phyloP scores from a whole-genome alignment of 2,113 vertebrate genomes.

The Myodes glareolus region DNA sequence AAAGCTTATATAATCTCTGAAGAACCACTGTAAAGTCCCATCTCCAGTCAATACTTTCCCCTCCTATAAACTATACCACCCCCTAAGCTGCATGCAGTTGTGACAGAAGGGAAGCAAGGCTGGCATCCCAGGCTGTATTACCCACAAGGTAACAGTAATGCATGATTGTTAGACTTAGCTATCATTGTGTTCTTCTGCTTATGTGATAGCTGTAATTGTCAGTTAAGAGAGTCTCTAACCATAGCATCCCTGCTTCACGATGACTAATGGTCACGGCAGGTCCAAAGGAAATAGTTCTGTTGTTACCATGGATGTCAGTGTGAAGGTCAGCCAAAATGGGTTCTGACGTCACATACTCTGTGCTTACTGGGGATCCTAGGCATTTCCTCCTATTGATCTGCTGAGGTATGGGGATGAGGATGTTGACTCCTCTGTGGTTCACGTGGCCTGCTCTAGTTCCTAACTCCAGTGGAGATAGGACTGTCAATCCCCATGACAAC shows the following conservation, averaged over 20 bases:
- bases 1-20: background rate
- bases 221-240: background rate
- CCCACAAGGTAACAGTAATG: background rate
- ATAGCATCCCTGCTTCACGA: background rate
- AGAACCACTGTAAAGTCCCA: background rate
- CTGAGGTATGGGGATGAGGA: background rate
- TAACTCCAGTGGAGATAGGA: background rate
- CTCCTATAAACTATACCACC: background rate
- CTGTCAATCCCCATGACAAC: background rate
- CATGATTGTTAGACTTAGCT: background rate
- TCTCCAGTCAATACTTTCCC: background rate
- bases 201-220: background rate
- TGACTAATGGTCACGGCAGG: background rate
- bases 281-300: background rate
- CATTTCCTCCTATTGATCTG: background rate
- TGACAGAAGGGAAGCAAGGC: background rate
- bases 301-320: background rate
- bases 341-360: background rate
- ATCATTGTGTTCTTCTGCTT: background rate
- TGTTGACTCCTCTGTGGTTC: background rate
- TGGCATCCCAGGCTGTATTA: background rate
- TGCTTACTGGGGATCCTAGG: background rate
- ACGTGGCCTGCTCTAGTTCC: background rate
- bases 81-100: no score
- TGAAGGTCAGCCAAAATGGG: background rate